These are phyloP conservation scores for Caenorhabditis zanzibari DNA, from an alignment of 2,888 invertebrate species.

Conservation along the genomic window DNA sequence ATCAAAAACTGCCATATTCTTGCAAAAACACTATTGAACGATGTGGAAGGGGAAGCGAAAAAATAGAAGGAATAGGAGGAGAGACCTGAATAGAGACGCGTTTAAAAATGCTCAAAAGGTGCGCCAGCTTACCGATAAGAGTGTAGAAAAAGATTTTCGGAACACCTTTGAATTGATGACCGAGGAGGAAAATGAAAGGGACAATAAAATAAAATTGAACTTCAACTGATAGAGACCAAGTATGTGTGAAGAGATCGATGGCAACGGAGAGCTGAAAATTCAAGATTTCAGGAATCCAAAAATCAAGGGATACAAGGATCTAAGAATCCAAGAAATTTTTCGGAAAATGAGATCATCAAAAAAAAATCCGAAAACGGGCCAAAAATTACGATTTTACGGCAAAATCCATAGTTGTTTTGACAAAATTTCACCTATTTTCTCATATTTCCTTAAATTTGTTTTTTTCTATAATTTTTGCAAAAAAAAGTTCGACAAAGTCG, in stretches of 20 bases:
- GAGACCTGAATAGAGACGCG: too few species aligned
- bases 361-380: too few species aligned
- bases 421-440: too few species aligned
- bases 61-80: constrained; percentile 15
- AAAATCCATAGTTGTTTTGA: too few species aligned
- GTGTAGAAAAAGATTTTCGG: constrained; percentile 16
- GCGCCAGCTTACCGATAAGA: constrained; percentile 6
- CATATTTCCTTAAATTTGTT: too few species aligned
- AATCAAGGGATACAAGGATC: neutral
- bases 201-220: constrained; percentile 72
- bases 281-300: too few species aligned
- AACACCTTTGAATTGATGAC: neutral
- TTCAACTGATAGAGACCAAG: constrained; percentile 73
- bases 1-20: constrained; percentile 68
- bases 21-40: constrained; percentile 58
- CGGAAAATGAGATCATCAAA: too few species aligned
- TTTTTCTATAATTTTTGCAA: too few species aligned
- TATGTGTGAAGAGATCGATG: constrained; percentile 72
- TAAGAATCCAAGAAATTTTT: neutral
- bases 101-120: too few species aligned
- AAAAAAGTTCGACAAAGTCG: too few species aligned
- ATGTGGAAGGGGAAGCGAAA: neutral
- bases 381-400: too few species aligned
- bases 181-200: constrained; percentile 63
- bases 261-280: constrained; percentile 53